Evolutionary conservation across 2,888 invertebrate species (phyloP).

Genomic region (Drosophila pullipes): DNA sequence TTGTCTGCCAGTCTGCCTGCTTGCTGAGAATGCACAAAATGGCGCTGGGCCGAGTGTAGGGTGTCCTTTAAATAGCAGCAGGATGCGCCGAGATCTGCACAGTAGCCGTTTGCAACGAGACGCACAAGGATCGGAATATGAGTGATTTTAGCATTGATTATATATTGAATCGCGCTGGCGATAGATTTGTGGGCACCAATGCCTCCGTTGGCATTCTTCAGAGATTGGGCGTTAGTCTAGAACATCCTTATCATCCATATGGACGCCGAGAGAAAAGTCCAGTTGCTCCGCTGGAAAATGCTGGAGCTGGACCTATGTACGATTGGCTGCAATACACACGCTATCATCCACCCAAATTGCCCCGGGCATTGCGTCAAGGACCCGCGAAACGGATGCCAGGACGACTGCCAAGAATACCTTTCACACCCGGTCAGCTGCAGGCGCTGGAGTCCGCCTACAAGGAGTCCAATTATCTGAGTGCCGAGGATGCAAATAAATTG

Average conservation of each 20-base stretch:
- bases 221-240: slow-evolving; percentile 50
- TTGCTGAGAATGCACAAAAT: slow-evolving; percentile 34
- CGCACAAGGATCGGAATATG: slow-evolving; percentile 61
- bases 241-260: slow-evolving; percentile 59
- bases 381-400: slow-evolving; percentile 87
- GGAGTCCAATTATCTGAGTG: slow-evolving; percentile 88
- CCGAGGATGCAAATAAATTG: slow-evolving; percentile 88
- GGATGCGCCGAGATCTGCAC: slow-evolving; percentile 51
- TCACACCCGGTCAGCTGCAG: slow-evolving; percentile 88
- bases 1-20: not conserved
- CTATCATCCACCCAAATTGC: slow-evolving; percentile 90
- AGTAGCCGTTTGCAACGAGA: slow-evolving; percentile 56
- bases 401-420: slow-evolving; percentile 89
- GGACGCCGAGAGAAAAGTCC: slow-evolving; percentile 34
- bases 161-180: slow-evolving; percentile 87
- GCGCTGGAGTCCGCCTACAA: slow-evolving; percentile 89
- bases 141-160: slow-evolving; percentile 88
- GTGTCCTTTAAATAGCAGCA: slow-evolving; percentile 73
- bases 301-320: slow-evolving; percentile 75
- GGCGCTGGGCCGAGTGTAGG: slow-evolving; percentile 21
- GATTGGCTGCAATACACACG: slow-evolving; percentile 90
- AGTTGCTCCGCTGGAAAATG: slow-evolving; percentile 39
- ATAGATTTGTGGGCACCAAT: slow-evolving; percentile 82
- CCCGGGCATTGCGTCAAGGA: slow-evolving; percentile 85
- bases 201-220: slow-evolving; percentile 75